Base-by-base conservation (phyloP, 2,113 vertebrate species). In the Neodontobutis hainanensis region DNA sequence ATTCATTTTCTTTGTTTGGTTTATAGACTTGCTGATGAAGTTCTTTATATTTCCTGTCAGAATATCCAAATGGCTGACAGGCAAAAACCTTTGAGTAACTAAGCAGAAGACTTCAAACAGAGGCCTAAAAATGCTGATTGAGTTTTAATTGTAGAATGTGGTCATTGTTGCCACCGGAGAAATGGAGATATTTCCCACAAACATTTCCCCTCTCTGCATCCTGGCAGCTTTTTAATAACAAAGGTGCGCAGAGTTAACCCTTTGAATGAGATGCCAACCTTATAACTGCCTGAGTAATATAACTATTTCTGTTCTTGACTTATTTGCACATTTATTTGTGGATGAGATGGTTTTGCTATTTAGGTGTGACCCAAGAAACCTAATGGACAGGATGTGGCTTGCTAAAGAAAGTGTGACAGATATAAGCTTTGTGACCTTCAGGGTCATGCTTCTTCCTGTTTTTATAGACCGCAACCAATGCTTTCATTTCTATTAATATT, bases 401-500 rank as follows among this genome's bases (percentile, higher is more conserved):
- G 42, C 16, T 9, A 11, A 47, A 44, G 45, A 15, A 3, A 11
- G 8, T 42, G 45, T 35, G 16, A 64, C 61, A 46, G 3, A 5
- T 40, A 4, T 46, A 6, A 53, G 32, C 27, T 35, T 5, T 0
- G 6, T 9, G 16, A 34, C 6, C 35, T 15, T 4, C 0, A 8
- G 0, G 5, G 7, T 55, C 16, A 38, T 8, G 8, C 3, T 3
- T 5, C 35, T 71, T 65, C 27, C 60, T 38, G 14, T 68, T 81
- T 64, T 71, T 5, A 16, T 2, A 5, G 3, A 8, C 15, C 42
- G 8, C 15, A 27, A 27, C 19, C 19, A 27, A 32, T 10, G 72
- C 15, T 85, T 85, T 77, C 65, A 81, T 40, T 84, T 86, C 75
- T 34, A 56, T 10, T 14, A 27, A 42, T 4, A 62, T 6, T 35